A percentile compares a stretch with the other conserved stretches of the same genome.
Evolutionary conservation across 2,797 vertebrate genomes (phyloP).

Genomic region (Xenops minutus): DNA sequence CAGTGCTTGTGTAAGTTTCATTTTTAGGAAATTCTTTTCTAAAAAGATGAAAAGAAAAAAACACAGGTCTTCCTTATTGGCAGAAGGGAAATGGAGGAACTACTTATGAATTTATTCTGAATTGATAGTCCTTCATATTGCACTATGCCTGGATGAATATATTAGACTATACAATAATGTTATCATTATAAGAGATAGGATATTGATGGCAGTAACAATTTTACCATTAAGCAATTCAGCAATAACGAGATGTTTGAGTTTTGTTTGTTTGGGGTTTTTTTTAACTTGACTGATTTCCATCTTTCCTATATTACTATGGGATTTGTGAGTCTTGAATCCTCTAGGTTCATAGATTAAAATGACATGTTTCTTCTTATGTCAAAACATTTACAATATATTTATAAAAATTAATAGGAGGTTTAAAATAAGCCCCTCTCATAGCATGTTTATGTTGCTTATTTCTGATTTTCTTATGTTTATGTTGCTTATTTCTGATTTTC

Average conservation of each 20-base stretch:
- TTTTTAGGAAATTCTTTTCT: not conserved
- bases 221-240: not conserved
- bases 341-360: not conserved
- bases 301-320: not conserved
- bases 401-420: not conserved
- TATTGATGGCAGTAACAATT: not conserved
- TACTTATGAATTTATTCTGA: not conserved
- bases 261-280: not conserved
- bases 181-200: not conserved
- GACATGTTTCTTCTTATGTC: not conserved
- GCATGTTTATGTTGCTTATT: not conserved
- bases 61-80: not conserved
- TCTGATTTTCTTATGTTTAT: not conserved
- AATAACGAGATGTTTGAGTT: not conserved
- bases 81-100: not conserved
- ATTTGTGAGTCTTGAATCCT: not conserved
- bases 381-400: not conserved
- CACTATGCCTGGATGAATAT: not conserved
- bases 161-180: not conserved
- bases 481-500: slow-evolving; percentile 13
- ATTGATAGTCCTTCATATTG: not conserved
- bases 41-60: not conserved
- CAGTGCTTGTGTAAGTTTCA: not conserved
- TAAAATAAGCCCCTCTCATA: not conserved
- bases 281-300: not conserved